Evolutionary conservation across 2,113 vertebrate genomes (phyloP), one percentile per base, ranked within the genome.

Genomic region (Phyllostomus discolor): DNA sequence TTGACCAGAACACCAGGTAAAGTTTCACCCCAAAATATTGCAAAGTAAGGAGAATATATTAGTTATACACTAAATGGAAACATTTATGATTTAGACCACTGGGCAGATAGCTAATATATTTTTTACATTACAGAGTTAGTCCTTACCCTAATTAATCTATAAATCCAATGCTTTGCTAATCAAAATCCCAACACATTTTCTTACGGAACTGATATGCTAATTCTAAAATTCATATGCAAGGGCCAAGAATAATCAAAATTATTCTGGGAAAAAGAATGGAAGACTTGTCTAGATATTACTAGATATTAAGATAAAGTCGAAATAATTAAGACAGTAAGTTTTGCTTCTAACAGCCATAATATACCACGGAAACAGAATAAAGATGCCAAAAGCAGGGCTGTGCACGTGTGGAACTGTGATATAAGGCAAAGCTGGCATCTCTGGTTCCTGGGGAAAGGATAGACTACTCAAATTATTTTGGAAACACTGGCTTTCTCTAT

Each of bases 51-150:
- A 92, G 83, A n/a, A 88, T 43, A 70, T 14, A 54, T 80, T 79
- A 86, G 33, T 46, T 93, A 85, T 19, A 81, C 1, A 38, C 17
- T 78, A 96, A 92, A 46, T 86, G 59, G 57, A 92, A 94, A 81
- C 33, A 66, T 67, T 83, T 80, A 80, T 95, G 72, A 92, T 84
- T 94, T 85, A 93, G 43, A 81, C n/a, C 84, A 20, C 20, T 72
- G 7, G 15, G 5, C 3, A 84, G 75, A 15, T 78, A 66, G 69
- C 41, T 83, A 81, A 72, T 79, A 59, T 20, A 38, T 92, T 75
- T 91, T 94, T 91, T 62, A 79, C 43, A 50, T 85, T 91, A 43
- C 94, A 73, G 80, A 90, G n/a, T 50, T 93, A 83, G 38, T 78
- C 94, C 8, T 82, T 73, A 50, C 20, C 11, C 28, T 89, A 66